These are phyloP conservation scores for Gasteruption jaculator DNA, from an alignment of 2,888 invertebrate species.

Conservation along the genomic window DNA sequence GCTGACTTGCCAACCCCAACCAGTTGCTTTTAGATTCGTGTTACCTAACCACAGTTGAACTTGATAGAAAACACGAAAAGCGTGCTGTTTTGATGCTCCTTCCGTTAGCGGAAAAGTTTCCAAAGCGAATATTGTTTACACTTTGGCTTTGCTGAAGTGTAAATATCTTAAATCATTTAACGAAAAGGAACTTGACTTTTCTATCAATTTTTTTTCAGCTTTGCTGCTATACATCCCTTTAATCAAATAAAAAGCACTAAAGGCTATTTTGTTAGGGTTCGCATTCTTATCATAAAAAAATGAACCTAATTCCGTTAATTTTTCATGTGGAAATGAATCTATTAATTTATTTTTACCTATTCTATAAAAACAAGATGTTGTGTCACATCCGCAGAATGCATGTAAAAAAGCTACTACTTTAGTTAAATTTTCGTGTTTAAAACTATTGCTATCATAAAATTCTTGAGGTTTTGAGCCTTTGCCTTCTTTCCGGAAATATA, in stretches of 20 bases:
- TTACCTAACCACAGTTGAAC: constrained; percentile 27
- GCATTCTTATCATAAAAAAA: constrained; percentile 23
- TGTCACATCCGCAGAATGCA: constrained; percentile 23
- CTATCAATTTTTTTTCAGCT: constrained; percentile 22
- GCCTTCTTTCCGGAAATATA: constrained; percentile 15
- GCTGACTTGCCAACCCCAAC: constrained; percentile 25
- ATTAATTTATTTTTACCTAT: constrained; percentile 22
- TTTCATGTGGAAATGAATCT: constrained; percentile 10
- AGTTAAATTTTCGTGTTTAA: constrained; percentile 18
- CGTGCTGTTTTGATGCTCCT: constrained; percentile 27
- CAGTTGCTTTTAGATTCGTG: constrained; percentile 19
- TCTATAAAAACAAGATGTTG: constrained; percentile 22
- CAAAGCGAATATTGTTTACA: constrained; percentile 23
- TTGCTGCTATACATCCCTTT: constrained; percentile 24
- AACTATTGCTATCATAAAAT: constrained; percentile 20
- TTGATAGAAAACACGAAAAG: constrained; percentile 25
- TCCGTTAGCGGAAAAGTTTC: constrained; percentile 25
- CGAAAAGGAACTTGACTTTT: constrained; percentile 14
- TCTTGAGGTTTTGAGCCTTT: constrained; percentile 10
- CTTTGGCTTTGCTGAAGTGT: constrained; percentile 23
- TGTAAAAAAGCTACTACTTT: constrained; percentile 19
- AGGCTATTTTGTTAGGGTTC: constrained; percentile 16
- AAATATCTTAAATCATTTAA: constrained; percentile 26
- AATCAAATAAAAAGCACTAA: constrained; percentile 22
- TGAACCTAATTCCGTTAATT: constrained; percentile 18